Evolutionary conservation across 2,888 invertebrate genomes (phyloP), one percentile per base, ranked within the genome.

Genomic region (Sarcophaga subvicina): DNA sequence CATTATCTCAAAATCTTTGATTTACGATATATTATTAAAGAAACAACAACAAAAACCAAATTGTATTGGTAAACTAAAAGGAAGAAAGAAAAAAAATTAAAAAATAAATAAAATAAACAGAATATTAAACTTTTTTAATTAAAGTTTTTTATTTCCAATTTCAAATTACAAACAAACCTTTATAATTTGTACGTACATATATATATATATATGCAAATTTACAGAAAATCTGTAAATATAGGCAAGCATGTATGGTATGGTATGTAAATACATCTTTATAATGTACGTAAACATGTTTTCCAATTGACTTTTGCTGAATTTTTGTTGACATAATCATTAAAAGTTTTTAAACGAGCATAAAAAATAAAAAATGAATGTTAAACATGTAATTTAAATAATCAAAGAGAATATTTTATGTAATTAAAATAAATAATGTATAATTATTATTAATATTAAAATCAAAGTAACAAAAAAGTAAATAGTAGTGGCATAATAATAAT

Each of bases 241-340:
- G 54, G 54, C 54, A 54, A 17, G 12, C 54, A 17, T 54, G 54
- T 54, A 54, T 10, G 10, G 8, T 8, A 8, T 37, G 37, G 10
- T 37, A 37, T 37, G 54, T 17, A 54, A 54, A 54, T 54, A 14
- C 54, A 14, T 54, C 2, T 54, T 54, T 54, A 14, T 54, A 54
- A 54, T 54, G 54, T 54, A 54, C 54, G 54, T 1, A 54, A 54
- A 45, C 78, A 78, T 78, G 67, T 72, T 78, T 72, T 73, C 37
- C n/a, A 83, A 72, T 67, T 83, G 78, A 78, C 79, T 79, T 79
- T 73, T 75, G 63, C 63, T 60, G 67, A 73, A 83, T 20, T 79
- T 73, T 62, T 73, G 78, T 83, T 79, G 83, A 83, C 83, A 83
- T 72, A 73, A 73, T 79, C 83, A 79, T 79, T 83, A 79, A 83